A percentile compares a stretch with the other conserved stretches of the same genome.
These are phyloP conservation scores for Champsocephalus esox DNA, from an alignment of 2,797 vertebrate species.

Conservation along the genomic window DNA sequence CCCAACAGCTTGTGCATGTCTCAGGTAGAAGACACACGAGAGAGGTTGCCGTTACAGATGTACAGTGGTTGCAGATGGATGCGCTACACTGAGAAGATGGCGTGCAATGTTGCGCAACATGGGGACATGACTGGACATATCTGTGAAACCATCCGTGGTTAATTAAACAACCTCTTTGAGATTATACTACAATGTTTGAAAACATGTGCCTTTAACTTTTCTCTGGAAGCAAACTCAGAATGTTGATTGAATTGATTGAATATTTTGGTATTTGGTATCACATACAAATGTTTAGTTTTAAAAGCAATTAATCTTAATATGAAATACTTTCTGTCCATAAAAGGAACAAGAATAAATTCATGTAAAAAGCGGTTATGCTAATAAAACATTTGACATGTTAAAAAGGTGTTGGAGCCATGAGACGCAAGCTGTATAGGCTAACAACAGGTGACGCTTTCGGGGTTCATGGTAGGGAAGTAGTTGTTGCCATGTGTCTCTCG, in stretches of 20 bases:
- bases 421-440: not conserved
- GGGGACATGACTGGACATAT: too few species aligned
- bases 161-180: too few species aligned
- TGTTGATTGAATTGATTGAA: too few species aligned
- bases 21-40: slow-evolving; percentile 6
- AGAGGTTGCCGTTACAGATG: not conserved
- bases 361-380: not conserved
- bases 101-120: not conserved
- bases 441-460: slow-evolving; percentile 10
- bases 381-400: not conserved
- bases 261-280: too few species aligned
- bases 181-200: too few species aligned
- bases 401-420: slow-evolving; percentile 2
- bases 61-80: not conserved
- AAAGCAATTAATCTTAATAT: not conserved
- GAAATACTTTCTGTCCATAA: not conserved
- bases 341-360: not conserved
- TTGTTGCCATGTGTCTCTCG: slow-evolving; percentile 9
- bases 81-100: not conserved
- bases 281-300: not conserved
- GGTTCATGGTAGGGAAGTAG: slow-evolving; percentile 1
- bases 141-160: too few species aligned
- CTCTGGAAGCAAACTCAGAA: too few species aligned
- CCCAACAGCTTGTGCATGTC: slow-evolving; percentile 37
- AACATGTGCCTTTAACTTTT: too few species aligned